phyloP scores from a whole-genome alignment of 1,140 invertebrate genomes.

The Drosophila takahashii region DNA sequence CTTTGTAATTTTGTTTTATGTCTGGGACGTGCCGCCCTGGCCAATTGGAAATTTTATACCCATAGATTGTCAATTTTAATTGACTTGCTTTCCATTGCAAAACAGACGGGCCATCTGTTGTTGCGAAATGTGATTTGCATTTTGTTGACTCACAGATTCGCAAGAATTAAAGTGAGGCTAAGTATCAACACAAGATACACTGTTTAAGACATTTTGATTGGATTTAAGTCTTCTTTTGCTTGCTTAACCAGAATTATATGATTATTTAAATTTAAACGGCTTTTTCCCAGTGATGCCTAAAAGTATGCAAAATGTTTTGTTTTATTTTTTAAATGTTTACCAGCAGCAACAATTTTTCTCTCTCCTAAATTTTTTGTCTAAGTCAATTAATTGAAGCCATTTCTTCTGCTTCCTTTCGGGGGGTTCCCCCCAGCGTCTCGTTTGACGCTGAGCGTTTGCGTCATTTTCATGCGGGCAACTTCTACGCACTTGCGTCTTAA shows the following conservation, averaged over 20 bases:
- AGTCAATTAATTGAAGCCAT: constrained; percentile 75
- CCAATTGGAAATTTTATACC: constrained; percentile 38
- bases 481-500: constrained; percentile 69
- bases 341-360: constrained; percentile 12
- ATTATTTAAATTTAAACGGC: too few relatives aligned
- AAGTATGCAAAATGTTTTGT: constrained; percentile 42
- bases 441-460: constrained; percentile 38
- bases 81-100: constrained; percentile 39
- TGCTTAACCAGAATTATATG: constrained; percentile 18
- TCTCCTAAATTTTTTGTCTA: constrained; percentile 17
- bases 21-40: constrained; percentile 17
- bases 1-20: constrained; percentile 49
- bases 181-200: constrained; percentile 19
- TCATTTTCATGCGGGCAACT: constrained; percentile 59
- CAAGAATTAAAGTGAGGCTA: constrained; percentile 29
- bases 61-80: constrained; percentile 55
- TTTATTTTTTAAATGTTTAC: constrained; percentile 4
- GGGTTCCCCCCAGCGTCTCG: not conserved
- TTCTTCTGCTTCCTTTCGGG: constrained; percentile 26
- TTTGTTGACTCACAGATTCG: constrained; percentile 34
- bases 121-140: constrained; percentile 29
- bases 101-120: constrained; percentile 19
- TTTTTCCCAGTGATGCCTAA: constrained; percentile 42
- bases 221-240: constrained; percentile 20
- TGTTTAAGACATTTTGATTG: constrained; percentile 20